These are phyloP conservation scores for Passer domesticus DNA, from an alignment of 2,113 vertebrate species.

Conservation along the genomic window DNA sequence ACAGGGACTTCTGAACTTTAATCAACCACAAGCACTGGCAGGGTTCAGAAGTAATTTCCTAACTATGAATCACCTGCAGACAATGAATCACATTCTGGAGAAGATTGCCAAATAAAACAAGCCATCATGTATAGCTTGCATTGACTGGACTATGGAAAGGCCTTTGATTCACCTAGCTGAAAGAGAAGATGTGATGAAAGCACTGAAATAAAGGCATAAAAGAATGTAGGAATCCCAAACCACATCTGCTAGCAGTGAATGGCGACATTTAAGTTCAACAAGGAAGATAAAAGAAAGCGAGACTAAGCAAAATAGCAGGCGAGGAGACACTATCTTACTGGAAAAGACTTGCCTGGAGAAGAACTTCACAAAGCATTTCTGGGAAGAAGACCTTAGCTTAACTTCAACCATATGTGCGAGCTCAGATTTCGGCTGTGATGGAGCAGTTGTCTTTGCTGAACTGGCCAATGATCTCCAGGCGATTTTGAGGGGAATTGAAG, in stretches of 20 bases:
- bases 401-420: constrained; percentile 49
- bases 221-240: constrained; percentile 63
- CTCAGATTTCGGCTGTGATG: constrained; percentile 46
- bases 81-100: constrained; percentile 78
- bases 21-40: constrained; percentile 80
- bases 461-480: neutral
- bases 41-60: constrained; percentile 82
- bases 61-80: constrained; percentile 84
- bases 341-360: constrained; percentile 60
- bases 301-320: constrained; percentile 61
- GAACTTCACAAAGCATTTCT: constrained; percentile 52
- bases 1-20: constrained; percentile 80
- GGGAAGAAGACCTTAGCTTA: constrained; percentile 70
- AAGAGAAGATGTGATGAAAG: constrained; percentile 70
- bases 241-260: constrained; percentile 64
- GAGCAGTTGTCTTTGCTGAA: constrained; percentile 46
- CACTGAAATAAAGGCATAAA: constrained; percentile 69
- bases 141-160: constrained; percentile 72
- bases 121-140: constrained; percentile 75
- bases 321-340: constrained; percentile 59
- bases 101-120: constrained; percentile 82
- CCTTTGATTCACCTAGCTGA: constrained; percentile 74
- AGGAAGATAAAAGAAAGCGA: constrained; percentile 62
- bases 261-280: constrained; percentile 56
- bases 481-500: constrained; percentile 27